Base-by-base conservation (phyloP, 2,888 invertebrate species). In the Thalpophila matura region DNA sequence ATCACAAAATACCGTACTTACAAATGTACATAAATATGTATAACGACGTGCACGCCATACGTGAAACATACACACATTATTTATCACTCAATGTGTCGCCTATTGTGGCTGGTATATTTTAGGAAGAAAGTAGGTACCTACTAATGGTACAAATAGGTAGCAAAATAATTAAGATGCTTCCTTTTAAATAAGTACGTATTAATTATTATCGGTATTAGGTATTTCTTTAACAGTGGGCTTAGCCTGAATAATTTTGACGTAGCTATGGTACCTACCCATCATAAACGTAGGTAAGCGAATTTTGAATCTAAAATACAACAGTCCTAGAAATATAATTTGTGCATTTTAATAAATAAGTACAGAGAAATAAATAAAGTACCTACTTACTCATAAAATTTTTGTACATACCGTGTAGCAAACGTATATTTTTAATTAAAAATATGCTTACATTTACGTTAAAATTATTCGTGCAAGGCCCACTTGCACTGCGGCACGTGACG, bases 1-100 rank as follows among this genome's bases (percentile, higher is more conserved):
- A 77, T 71, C 77, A 74, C 77, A 77, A 69, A 68, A 77, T 71
- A 76, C n/a, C n/a, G n/a, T n/a, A n/a, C 73, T 70, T 71, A 76
- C 56, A 56, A 64, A 74, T 71, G 74, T 77, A 66, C 74, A 79
- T 79, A 74, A 69, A 74, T 79, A 74, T 78, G 57, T 71, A 68
- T 74, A 65, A 33, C 46, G 40, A 74, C 77, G 77, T 77, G 79
- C 61, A 61, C 38, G 43, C 49, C 64, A 61, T 79, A 57, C 69
- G 45, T 65, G 50, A 79, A 56, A 70, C 43, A 55, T 57, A 73
- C 46, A 56, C 47, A 59, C 64, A 69, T 66, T 74, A 79, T 81
- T 77, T 78, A 83, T 81, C 76, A 75, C 79, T 82, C 77, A 56
- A 45, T 40, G 55, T 74, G 64, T 79, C 79, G 77, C 51, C 26